These are phyloP conservation scores for Hyles lineata DNA, from an alignment of 2,888 invertebrate genomes.

Conservation along the genomic window DNA sequence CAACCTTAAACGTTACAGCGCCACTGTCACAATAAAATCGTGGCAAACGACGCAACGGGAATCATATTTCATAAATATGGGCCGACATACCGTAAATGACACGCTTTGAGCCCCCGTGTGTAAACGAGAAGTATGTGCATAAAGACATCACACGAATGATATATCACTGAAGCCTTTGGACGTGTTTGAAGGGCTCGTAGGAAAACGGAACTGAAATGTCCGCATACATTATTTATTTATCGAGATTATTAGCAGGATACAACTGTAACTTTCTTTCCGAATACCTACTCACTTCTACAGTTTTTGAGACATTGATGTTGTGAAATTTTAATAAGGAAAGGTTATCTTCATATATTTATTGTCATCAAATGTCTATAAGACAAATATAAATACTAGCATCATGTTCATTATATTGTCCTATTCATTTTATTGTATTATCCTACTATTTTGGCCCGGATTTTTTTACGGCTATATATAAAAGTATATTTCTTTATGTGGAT, in stretches of 20 bases:
- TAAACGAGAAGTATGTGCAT: not conserved
- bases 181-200: not conserved
- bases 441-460: too few species aligned
- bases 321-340: too few species aligned
- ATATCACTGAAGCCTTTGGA: not conserved
- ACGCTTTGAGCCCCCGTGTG: not conserved
- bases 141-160: not conserved
- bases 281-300: too few species aligned
- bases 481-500: too few species aligned
- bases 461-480: too few species aligned
- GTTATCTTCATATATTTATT: too few species aligned
- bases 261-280: too few species aligned
- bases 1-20: constrained; percentile 49
- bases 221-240: not conserved
- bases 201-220: not conserved
- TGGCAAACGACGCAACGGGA: constrained; percentile 40
- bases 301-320: too few species aligned
- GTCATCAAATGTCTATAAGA: too few species aligned
- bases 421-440: too few species aligned
- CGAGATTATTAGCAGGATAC: not conserved
- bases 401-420: too few species aligned
- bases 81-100: constrained; percentile 21
- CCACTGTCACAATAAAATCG: constrained; percentile 41
- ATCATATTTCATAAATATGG: constrained; percentile 20
- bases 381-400: too few species aligned